Percentiles rank a stretch among this genome's conserved stretches.
phyloP scores from a whole-genome alignment of 2,888 invertebrate genomes.

The Eristalinus aeneus region DNA sequence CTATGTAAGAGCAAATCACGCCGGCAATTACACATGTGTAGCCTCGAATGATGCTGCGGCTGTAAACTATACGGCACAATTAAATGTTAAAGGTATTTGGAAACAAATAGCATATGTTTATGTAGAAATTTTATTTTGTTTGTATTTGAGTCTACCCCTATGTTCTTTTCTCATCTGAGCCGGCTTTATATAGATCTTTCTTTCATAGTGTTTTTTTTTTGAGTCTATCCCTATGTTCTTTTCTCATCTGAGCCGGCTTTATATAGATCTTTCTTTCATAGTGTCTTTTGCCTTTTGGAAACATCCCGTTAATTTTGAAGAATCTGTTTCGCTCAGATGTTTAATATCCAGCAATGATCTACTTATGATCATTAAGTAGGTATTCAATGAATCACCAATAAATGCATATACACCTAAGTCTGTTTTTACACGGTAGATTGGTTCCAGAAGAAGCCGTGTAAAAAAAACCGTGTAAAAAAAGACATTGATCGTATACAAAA shows the following conservation, averaged over 20 bases:
- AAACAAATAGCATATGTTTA: conserved; percentile 12
- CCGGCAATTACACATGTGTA: conserved; percentile 87
- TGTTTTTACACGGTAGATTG: too few species aligned
- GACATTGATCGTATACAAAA: too few species aligned
- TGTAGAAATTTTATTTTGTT: conserved; percentile 5
- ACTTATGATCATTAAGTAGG: conserved; percentile 84
- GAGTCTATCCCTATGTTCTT: not conserved
- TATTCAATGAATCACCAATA: conserved; percentile 82
- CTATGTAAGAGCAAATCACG: conserved; percentile 85
- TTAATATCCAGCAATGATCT: conserved; percentile 84
- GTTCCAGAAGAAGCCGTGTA: too few species aligned
- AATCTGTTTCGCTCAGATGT: conserved; percentile 84
- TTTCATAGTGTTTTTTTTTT: conserved; percentile 39
- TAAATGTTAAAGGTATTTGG: conserved; percentile 83
- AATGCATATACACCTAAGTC: too few species aligned
- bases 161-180: not conserved
- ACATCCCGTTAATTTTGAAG: conserved; percentile 85
- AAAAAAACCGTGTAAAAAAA: too few species aligned
- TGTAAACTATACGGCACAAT: conserved; percentile 83
- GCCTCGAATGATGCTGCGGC: conserved; percentile 85
- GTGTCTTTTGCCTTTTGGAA: conserved; percentile 87
- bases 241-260: not conserved
- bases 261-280: conserved; percentile 87
- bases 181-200: conserved; percentile 84
- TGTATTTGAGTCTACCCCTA: conserved; percentile 8